Percentiles rank a stretch among this genome's conserved stretches.
phyloP scores from a whole-genome alignment of 2,888 invertebrate species.

The Hirtodrosophila trivittata region DNA sequence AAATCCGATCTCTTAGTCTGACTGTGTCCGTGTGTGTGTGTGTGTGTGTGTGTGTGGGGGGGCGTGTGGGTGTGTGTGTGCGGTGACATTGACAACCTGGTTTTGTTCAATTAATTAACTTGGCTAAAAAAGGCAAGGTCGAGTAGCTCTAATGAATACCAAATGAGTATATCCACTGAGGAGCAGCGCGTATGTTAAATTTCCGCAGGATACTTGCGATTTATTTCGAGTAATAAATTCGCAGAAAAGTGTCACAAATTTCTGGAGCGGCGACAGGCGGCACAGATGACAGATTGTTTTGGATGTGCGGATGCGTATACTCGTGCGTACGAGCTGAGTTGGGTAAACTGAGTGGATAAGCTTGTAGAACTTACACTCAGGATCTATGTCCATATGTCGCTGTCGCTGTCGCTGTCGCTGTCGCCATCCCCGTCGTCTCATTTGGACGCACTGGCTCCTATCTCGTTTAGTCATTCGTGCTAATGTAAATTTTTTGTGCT shows the following conservation, averaged over 20 bases:
- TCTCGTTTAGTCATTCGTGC: slow-evolving; percentile 61
- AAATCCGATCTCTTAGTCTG: slow-evolving; percentile 56
- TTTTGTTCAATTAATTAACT: slow-evolving; percentile 74
- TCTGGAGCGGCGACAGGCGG: slow-evolving; percentile 66
- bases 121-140: slow-evolving; percentile 53
- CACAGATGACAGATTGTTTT: slow-evolving; percentile 71
- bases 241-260: slow-evolving; percentile 78
- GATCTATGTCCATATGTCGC: slow-evolving; percentile 49
- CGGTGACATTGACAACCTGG: slow-evolving; percentile 51
- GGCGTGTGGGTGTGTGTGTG: slow-evolving; percentile 2
- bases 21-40: slow-evolving; percentile 24
- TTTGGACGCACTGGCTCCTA: neutral
- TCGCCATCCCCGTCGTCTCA: neutral
- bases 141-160: slow-evolving; percentile 69
- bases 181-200: slow-evolving; percentile 33
- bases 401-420: slow-evolving; percentile 3
- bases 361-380: slow-evolving; percentile 34
- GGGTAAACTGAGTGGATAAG: slow-evolving; percentile 20
- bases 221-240: slow-evolving; percentile 75
- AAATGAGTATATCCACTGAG: slow-evolving; percentile 67
- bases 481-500: slow-evolving; percentile 65
- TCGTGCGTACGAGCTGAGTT: slow-evolving; percentile 14
- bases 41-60: slow-evolving; percentile 14
- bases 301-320: slow-evolving; percentile 38
- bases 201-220: slow-evolving; percentile 60